Evolutionary conservation across 2,113 vertebrate genomes (phyloP), one percentile per base, ranked within the genome.

Genomic region (Corvus cornix): DNA sequence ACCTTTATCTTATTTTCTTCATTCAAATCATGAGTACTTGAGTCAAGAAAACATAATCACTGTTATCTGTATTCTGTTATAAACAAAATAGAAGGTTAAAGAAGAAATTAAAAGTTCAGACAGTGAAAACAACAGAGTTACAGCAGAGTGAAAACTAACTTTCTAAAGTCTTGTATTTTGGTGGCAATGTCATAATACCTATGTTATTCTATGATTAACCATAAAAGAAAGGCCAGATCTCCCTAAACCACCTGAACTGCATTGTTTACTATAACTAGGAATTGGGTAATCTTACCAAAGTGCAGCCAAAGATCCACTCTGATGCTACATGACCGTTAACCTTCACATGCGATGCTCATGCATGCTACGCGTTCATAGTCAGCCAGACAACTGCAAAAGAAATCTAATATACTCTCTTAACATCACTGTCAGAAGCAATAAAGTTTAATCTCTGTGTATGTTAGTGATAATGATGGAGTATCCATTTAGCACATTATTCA

Each of bases 361-460:
- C 17, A 20, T 14, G 20, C 41, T 56, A 5, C 13, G 10, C 0
- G 1, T 37, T 33, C 3, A 0, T 27, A 62, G 39, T 46, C 51
- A 62, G 64, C n/a, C 69, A 84, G 22, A 22, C 43, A 74, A 19
- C 46, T 80, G 31, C 51, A 74, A 46, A 87, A 37, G 9, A 70
- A 67, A 41, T 37, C 35, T 62, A 4, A 13, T n/a, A 17, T 5
- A 43, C 12, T 44, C 37, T 89, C 55, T 49, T 55, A 49, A 43
- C 10, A 37, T 28, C 7, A 23, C 9, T 33, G 26, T 44, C 21
- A 72, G 55, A 85, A 78, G 16, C 26, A 87, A 35, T 21, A 33
- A 44, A 41, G 41, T 58, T 68, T 60, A 17, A 13, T 67, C 20
- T 53, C 67, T 51, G 5, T 39, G 16, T 62, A 5, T n/a, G 13